These are phyloP conservation scores for Bombycilla garrulus DNA, from an alignment of 2,113 vertebrate species.

Conservation along the genomic window DNA sequence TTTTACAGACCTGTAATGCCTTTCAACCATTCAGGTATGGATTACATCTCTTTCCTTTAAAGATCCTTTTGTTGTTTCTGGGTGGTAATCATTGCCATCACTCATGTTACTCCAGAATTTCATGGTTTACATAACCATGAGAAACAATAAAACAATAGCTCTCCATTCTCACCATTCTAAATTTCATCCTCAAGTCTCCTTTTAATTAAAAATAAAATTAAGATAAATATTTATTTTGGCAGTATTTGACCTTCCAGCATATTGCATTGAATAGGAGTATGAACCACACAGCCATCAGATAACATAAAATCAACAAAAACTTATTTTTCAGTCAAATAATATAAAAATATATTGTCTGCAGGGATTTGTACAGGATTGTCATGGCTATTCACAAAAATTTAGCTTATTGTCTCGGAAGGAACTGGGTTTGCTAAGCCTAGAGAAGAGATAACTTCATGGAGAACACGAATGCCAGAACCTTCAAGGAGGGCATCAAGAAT, in stretches of 20 bases:
- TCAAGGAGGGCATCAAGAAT: background rate
- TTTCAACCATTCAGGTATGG: background rate
- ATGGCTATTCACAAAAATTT: background rate
- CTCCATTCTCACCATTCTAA: background rate
- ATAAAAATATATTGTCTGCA: background rate
- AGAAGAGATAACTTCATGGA: rapidly evolving
- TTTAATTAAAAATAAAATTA: background rate
- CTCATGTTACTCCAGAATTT: background rate
- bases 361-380: background rate
- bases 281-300: background rate
- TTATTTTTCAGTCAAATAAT: background rate
- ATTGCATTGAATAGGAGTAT: background rate
- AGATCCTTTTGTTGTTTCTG: background rate
- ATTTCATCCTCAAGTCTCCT: background rate
- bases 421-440: background rate
- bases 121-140: background rate
- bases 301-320: background rate
- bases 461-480: background rate
- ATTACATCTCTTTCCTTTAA: background rate
- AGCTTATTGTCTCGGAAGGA: background rate
- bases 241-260: background rate
- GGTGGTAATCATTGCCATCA: background rate
- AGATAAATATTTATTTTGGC: background rate
- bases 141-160: background rate
- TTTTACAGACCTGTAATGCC: background rate